Evolutionary conservation across 2,113 vertebrate species (phyloP), one percentile per base, ranked within the genome.

Genomic region (Arothron firmamentum): DNA sequence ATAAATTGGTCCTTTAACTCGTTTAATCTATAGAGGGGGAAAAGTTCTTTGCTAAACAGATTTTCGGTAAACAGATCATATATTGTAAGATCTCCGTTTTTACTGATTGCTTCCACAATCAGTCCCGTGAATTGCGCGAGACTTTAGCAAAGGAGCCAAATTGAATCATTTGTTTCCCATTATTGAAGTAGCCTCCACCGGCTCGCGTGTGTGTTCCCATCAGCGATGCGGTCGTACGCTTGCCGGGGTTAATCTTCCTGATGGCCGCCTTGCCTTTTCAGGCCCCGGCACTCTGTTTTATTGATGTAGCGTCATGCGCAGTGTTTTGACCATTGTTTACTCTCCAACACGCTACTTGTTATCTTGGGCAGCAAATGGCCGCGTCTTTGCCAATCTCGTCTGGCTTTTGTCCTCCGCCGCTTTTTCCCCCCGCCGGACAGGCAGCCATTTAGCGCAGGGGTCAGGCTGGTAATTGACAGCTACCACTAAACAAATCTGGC

Each of bases 381-480:
- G 17, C 65, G 80, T 88, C 88, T 88, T 86, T 81, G 74, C 87
- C 88, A 88, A 89, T 90, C 80, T 78, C 28, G 48, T 88, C 87
- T 67, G 64, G 77, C 79, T 85, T 85, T 89, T 88, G 87, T 88
- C 87, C 81, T 16, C n/a, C 45, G 5, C 45, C 45, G 5, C 8
- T 31, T 67, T 59, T 70, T 72, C 75, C 77, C 63, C 66, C 74
- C 31, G 59, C 55, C 61, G 83, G 86, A 88, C 74, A 78, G 81
- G 81, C 79, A 65, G 84, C 86, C 86, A 80, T 89, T 91, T 89
- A 87, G 88, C 73, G 78, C 72, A 77, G 72, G 84, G 89, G 87
- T 91, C 89, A 84, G 77, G 83, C 78, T 87, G 81, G 74, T 90
- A 92, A 91, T 92, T 91, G 91, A 92, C 91, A 91, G 84, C 87